These are phyloP conservation scores for Tethya wilhelma DNA, from an alignment of 37 sponge, comb jelly and placozoan species.

Conservation along the genomic window DNA sequence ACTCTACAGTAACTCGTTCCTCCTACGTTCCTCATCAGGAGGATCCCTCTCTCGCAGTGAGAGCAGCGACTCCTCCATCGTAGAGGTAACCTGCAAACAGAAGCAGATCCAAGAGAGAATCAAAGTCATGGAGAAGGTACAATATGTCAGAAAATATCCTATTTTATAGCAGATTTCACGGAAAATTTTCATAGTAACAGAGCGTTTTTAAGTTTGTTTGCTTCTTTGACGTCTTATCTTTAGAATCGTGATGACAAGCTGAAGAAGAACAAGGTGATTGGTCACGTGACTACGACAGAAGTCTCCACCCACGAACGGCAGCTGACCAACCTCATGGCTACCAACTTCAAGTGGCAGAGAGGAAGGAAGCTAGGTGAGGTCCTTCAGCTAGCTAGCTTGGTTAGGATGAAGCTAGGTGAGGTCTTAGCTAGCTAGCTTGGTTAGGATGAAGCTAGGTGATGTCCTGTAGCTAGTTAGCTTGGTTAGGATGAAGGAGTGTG, in stretches of 20 bases:
- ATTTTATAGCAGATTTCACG: too few relatives aligned
- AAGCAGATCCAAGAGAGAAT: slow-evolving; percentile 7
- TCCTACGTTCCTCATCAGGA: background rate
- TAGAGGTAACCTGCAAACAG: background rate
- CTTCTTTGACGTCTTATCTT: background rate
- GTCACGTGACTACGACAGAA: background rate
- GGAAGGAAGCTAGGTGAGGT: slow-evolving; percentile 78
- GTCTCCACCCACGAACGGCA: background rate
- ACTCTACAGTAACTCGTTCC: background rate
- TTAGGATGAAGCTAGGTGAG: too few relatives aligned
- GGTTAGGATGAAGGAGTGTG: background rate
- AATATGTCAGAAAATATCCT: too few relatives aligned
- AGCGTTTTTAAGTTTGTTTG: background rate
- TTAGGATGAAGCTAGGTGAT: background rate
- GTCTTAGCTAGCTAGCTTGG: background rate
- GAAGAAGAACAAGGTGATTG: slow-evolving; percentile 25
- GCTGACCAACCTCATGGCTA: slow-evolving; percentile 44
- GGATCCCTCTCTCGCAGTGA: slow-evolving; percentile 16
- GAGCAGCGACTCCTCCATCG: background rate
- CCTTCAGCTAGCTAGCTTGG: background rate
- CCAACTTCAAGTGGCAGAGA: slow-evolving; percentile 80
- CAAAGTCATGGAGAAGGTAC: background rate
- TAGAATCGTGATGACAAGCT: slow-evolving; percentile 42
- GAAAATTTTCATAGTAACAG: too few relatives aligned
- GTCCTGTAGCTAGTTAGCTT: background rate